Conservation (phyloP, 1,140 invertebrate species). For the Lepidurus couesii region DNA sequence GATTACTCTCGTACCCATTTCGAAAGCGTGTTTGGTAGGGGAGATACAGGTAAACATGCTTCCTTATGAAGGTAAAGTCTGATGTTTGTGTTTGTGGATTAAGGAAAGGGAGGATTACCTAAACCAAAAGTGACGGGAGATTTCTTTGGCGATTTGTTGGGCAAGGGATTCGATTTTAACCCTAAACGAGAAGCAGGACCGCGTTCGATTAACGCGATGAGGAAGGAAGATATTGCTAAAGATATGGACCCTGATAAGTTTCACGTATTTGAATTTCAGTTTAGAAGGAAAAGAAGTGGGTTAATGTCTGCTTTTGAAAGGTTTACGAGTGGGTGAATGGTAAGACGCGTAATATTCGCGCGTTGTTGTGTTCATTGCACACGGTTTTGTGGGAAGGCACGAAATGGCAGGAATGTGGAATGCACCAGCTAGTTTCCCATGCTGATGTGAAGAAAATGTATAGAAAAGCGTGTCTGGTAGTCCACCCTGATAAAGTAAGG, state of each 20-base stretch:
- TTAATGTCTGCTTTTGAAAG: slow-evolving; percentile 41
- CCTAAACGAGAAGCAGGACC: slow-evolving; percentile 68
- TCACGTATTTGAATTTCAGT: slow-evolving; percentile 57
- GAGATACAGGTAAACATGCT: slow-evolving; percentile 30
- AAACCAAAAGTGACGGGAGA: slow-evolving; percentile 54
- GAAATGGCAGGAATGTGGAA: slow-evolving; percentile 85
- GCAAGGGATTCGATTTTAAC: slow-evolving; percentile 78
- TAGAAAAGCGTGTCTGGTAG: slow-evolving; percentile 87
- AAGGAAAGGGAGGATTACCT: slow-evolving; percentile 38
- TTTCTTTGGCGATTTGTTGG: slow-evolving; percentile 84
- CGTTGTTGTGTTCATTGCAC: slow-evolving; percentile 87
- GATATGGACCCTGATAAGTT: slow-evolving; percentile 88
- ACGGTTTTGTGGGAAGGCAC: slow-evolving; percentile 90
- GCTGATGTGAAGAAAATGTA: slow-evolving; percentile 95
- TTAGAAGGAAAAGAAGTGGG: neutral
- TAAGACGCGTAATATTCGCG: slow-evolving; percentile 93
- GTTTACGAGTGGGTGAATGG: slow-evolving; percentile 81
- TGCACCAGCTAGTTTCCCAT: slow-evolving; percentile 84
- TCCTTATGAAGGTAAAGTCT: slow-evolving; percentile 7
- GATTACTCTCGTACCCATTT: slow-evolving; percentile 32
- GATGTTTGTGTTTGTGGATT: slow-evolving; percentile 32
- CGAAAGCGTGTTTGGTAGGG: slow-evolving; percentile 32
- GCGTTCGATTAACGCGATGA: slow-evolving; percentile 86
- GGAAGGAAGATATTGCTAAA: slow-evolving; percentile 75
- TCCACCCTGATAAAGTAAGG: slow-evolving; percentile 94